Conservation (phyloP, 2,888 invertebrate genomes). For the Hartigia nigra region DNA sequence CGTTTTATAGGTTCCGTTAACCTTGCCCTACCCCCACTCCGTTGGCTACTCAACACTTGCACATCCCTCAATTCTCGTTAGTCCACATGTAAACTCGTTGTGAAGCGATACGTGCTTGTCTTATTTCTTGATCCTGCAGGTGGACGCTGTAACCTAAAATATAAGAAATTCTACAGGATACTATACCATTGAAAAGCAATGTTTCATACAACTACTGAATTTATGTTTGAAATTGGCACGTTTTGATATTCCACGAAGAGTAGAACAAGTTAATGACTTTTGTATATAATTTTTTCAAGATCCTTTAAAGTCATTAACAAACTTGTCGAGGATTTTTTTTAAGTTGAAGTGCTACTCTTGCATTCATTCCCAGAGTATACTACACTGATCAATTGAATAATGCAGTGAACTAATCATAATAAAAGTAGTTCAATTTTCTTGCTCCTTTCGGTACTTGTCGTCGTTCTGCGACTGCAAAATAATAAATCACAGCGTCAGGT, state of each 20-base stretch:
- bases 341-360: not conserved
- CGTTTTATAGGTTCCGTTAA: conserved; percentile 57
- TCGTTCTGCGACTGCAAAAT: not conserved
- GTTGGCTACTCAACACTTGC: conserved; percentile 6
- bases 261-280: too few species aligned
- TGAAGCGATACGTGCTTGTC: not conserved
- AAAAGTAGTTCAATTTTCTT: not conserved
- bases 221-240: not conserved
- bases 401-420: not conserved
- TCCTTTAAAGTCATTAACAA: too few species aligned
- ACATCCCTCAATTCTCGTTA: conserved; percentile 6
- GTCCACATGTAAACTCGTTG: conserved; percentile 1
- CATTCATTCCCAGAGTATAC: not conserved
- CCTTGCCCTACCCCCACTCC: conserved; percentile 47
- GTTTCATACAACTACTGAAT: not conserved
- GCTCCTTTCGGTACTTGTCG: not conserved
- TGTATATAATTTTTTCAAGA: not conserved
- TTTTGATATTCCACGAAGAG: too few species aligned
- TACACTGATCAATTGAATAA: not conserved
- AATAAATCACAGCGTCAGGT: not conserved
- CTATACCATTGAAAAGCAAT: not conserved
- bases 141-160: not conserved
- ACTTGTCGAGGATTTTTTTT: not conserved
- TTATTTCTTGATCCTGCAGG: not conserved
- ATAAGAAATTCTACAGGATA: not conserved